These are phyloP conservation scores for Callipepla californica DNA, from an alignment of 2,113 vertebrate genomes.

Conservation along the genomic window DNA sequence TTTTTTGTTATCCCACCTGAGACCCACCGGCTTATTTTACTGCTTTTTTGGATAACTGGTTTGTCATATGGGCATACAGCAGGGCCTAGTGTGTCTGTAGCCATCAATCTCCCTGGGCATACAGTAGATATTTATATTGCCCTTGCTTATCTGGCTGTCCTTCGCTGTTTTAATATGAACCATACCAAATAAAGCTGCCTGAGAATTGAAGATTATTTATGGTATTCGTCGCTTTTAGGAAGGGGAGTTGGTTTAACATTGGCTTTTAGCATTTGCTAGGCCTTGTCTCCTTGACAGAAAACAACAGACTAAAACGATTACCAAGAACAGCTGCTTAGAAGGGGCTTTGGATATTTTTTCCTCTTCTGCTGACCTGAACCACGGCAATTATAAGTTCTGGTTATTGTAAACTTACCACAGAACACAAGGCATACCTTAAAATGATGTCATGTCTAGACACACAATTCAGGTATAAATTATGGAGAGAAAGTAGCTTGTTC, in stretches of 20 bases:
- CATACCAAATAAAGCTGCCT: constrained; percentile 49
- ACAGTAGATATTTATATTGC: constrained; percentile 27
- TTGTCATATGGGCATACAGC: background rate
- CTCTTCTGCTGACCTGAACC: constrained; percentile 60
- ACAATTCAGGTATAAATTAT: constrained; percentile 83
- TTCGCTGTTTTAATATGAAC: constrained; percentile 46
- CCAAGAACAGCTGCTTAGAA: constrained; percentile 66
- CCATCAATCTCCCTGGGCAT: background rate
- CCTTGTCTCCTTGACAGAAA: constrained; percentile 71
- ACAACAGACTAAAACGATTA: constrained; percentile 57
- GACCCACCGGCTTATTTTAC: background rate
- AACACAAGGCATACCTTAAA: constrained; percentile 77
- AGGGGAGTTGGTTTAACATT: constrained; percentile 39
- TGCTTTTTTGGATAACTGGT: background rate
- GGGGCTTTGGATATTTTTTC: constrained; percentile 47
- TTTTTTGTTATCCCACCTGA: constrained; percentile 26
- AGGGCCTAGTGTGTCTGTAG: background rate
- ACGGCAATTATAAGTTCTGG: constrained; percentile 73
- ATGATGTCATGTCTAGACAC: constrained; percentile 85
- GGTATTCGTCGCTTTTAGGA: constrained; percentile 30
- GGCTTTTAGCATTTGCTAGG: constrained; percentile 58
- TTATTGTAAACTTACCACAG: constrained; percentile 78
- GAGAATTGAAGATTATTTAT: constrained; percentile 39
- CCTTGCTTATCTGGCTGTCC: constrained; percentile 37
- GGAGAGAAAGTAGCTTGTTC: constrained; percentile 76